These are phyloP conservation scores for Oscheius sp. DNA, from an alignment of 1,140 invertebrate genomes.

Conservation along the genomic window DNA sequence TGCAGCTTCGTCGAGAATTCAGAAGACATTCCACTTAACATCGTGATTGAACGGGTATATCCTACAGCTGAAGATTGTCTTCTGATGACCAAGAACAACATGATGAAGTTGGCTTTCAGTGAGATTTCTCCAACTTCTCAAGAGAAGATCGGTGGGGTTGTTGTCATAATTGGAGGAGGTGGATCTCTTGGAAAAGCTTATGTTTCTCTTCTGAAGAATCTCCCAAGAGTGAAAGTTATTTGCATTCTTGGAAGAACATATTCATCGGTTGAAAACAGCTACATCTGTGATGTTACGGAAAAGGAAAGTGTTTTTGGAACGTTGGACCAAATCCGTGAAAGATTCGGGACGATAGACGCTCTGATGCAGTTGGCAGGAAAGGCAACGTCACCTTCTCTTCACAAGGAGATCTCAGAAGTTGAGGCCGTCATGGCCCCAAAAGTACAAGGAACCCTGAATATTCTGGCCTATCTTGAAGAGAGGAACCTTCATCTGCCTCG, in stretches of 20 bases:
- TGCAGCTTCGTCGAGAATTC: slow-evolving; percentile 6
- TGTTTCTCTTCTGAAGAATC: background rate
- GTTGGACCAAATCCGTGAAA: too few relatives aligned
- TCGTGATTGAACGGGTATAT: background rate
- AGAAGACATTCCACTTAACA: background rate
- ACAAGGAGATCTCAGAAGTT: background rate
- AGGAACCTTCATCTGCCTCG: slow-evolving; percentile 16
- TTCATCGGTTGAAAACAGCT: too few relatives aligned
- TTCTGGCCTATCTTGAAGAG: slow-evolving; percentile 29
- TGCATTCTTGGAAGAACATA: too few relatives aligned
- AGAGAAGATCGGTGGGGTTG: background rate
- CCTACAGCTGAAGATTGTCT: background rate
- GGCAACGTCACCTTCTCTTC: background rate
- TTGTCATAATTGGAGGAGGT: slow-evolving; percentile 17
- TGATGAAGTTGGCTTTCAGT: background rate
- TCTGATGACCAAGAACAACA: background rate
- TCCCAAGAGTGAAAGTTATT: background rate
- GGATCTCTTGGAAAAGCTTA: slow-evolving; percentile 15
- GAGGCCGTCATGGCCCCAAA: slow-evolving; percentile 15
- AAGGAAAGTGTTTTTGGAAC: too few relatives aligned
- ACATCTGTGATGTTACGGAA: too few relatives aligned
- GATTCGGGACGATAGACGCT: too few relatives aligned
- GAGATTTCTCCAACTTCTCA: background rate
- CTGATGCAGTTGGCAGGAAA: too few relatives aligned
- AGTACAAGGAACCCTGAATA: slow-evolving; percentile 28